Evolutionary conservation across 2,888 invertebrate genomes (phyloP), one percentile per base, ranked within the genome.

Genomic region (Odontocolon sp.): DNA sequence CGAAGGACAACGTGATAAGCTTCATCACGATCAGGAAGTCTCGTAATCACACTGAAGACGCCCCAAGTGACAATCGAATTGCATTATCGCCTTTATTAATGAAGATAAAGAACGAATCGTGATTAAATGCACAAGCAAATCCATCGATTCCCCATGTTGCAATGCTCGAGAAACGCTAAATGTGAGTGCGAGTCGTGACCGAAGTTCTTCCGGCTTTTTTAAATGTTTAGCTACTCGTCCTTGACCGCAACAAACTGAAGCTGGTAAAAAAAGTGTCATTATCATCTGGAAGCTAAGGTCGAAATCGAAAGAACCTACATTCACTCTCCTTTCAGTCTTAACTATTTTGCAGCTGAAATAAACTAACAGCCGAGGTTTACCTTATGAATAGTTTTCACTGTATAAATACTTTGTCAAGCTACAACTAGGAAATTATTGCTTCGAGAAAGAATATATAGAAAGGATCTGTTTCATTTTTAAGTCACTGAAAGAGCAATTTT

Each of bases 1-100:
- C 52, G 11, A 57, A 45, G 11, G 57, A 50, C 56, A 54, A 63
- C 28, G 50, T 69, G 56, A 57, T 42, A 42, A 59, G 42, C 40
- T 33, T 33, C 21, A 16, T 14, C 23, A 56, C 28, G 28, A 64
- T 45, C 57, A 45, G 59, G 31, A 70, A 69, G 50, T 69, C 45
- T 54, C 45, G 50, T 57, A 59, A 70, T 64, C 64, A 18, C 28
- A 38, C 23, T 6, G 21, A 18, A 23, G 40, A 70, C 40, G 14
- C 21, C 61, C 3, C 6, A 4, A 28, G 16, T 23, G 16, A 14
- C n/a, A 21, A 61, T n/a, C 23, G 18, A 14, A 68, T 68, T 59
- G 68, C 21, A 28, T 21, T 16, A 47, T 38, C 45, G 21, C 8
- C n/a, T 11, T 4, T n/a, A 40, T 40, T 16, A 40, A 40, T 23